Conservation (phyloP, 2,113 vertebrate genomes). For the Xenopus laevis region DNA sequence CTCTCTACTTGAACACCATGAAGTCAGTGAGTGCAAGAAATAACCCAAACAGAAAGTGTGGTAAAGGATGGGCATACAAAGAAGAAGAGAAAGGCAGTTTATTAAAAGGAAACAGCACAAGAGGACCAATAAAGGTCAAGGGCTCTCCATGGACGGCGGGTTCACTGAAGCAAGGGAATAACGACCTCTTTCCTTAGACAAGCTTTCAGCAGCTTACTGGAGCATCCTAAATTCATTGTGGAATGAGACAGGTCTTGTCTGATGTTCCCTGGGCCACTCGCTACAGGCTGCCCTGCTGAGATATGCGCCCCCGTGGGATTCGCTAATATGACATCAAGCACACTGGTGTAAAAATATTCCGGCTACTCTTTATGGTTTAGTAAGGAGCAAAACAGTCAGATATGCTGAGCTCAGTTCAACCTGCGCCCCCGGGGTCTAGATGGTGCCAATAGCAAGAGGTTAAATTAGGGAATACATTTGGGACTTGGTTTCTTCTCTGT, state of each 20-base stretch:
- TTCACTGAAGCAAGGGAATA: slow-evolving; percentile 18
- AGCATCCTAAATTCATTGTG: slow-evolving; percentile 10
- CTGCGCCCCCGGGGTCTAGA: no score
- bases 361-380: no score
- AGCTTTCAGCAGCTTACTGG: slow-evolving; percentile 7
- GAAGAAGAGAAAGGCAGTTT: no score
- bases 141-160: background rate
- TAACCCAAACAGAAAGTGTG: background rate
- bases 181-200: slow-evolving; percentile 1
- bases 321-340: background rate
- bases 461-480: no score
- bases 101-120: background rate
- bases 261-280: background rate
- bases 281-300: background rate
- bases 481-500: no score
- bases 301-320: background rate
- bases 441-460: no score
- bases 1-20: no score
- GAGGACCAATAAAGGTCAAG: slow-evolving; percentile 9
- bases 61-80: background rate
- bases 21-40: no score
- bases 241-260: background rate
- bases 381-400: no score
- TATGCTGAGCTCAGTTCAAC: no score
- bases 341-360: background rate